Conservation (phyloP, 2,888 invertebrate genomes). For the Himalopsyche tibetana region DNA sequence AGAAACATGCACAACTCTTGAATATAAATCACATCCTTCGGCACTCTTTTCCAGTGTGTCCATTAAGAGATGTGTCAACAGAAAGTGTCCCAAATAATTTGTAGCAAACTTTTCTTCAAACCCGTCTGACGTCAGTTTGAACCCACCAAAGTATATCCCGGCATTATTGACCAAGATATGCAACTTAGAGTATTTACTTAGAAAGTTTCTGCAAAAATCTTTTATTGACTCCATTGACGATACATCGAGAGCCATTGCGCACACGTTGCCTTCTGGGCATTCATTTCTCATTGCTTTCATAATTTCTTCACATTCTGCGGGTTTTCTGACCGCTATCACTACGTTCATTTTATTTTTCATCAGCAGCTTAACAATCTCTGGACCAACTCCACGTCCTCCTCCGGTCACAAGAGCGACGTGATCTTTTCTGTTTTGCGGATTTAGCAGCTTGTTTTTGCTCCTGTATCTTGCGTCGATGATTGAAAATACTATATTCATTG, state of each 20-base stretch:
- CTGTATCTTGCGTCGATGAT: not conserved
- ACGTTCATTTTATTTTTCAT: slow-evolving; percentile 87
- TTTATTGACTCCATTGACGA: slow-evolving; percentile 85
- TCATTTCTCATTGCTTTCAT: slow-evolving; percentile 74
- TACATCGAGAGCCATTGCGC: slow-evolving; percentile 85
- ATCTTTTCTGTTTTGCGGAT: slow-evolving; percentile 79
- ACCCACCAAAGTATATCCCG: slow-evolving; percentile 93
- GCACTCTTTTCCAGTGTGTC: not conserved
- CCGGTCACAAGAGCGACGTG: slow-evolving; percentile 90
- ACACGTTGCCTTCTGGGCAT: slow-evolving; percentile 77
- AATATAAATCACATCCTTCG: slow-evolving; percentile 74
- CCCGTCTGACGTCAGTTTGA: slow-evolving; percentile 86
- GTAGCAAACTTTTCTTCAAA: slow-evolving; percentile 81
- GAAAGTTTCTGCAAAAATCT: slow-evolving; percentile 83
- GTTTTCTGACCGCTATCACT: slow-evolving; percentile 84
- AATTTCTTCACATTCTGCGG: slow-evolving; percentile 74
- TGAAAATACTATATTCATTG: slow-evolving; percentile 3
- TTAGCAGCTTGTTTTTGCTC: not conserved
- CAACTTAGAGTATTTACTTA: slow-evolving; percentile 80
- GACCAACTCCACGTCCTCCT: slow-evolving; percentile 90
- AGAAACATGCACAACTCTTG: slow-evolving; percentile 91
- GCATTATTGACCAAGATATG: slow-evolving; percentile 91
- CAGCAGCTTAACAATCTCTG: slow-evolving; percentile 85
- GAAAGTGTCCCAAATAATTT: slow-evolving; percentile 18
- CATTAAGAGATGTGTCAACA: not conserved